These are phyloP conservation scores for Gambusia affinis DNA, from an alignment of 2,113 vertebrate species.

Conservation along the genomic window DNA sequence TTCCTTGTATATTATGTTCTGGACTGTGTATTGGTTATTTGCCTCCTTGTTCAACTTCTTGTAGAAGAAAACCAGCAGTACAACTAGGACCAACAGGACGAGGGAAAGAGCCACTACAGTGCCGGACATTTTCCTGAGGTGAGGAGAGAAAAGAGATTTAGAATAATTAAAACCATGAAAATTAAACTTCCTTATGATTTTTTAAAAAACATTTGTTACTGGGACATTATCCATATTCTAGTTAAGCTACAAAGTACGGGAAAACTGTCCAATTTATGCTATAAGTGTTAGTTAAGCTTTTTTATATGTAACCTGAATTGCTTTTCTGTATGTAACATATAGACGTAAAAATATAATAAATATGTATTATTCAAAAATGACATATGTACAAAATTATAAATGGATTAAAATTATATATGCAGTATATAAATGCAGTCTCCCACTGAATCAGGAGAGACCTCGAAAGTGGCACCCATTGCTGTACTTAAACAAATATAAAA, in stretches of 20 bases:
- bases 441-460: neutral
- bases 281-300: too few species aligned
- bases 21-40: constrained; percentile 67
- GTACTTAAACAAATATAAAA: neutral
- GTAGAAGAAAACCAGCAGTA: constrained; percentile 68
- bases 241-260: neutral
- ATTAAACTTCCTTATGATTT: neutral
- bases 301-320: neutral
- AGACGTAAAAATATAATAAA: too few species aligned
- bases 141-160: constrained; percentile 12
- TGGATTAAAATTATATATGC: too few species aligned
- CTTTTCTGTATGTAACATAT: neutral
- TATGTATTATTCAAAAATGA: too few species aligned
- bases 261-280: neutral
- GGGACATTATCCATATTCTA: neutral
- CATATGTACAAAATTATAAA: too few species aligned
- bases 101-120: constrained; percentile 21
- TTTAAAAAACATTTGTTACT: too few species aligned
- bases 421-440: neutral
- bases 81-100: constrained; percentile 22
- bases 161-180: neutral
- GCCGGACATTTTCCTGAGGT: constrained; percentile 37
- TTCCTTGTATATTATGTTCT: constrained; percentile 54
- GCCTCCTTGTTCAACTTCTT: constrained; percentile 71
- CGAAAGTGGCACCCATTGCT: neutral